Evolutionary conservation across 2,113 vertebrate genomes (phyloP).

Genomic region (Crotalus helleri): DNA sequence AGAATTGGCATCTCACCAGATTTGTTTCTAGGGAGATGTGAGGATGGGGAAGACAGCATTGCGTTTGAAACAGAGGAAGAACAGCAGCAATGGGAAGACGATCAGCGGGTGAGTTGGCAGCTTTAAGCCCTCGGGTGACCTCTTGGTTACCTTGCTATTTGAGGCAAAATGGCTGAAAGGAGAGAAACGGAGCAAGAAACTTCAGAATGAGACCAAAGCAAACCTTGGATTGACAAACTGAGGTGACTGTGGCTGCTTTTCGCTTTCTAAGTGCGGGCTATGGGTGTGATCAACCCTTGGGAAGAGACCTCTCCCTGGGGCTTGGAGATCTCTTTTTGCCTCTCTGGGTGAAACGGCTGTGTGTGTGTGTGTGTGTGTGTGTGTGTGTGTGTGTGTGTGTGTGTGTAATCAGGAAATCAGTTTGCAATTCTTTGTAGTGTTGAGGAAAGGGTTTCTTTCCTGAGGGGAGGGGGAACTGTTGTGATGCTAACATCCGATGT

Average conservation of each 20-base stretch:
- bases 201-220: neutral
- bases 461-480: too few relatives aligned
- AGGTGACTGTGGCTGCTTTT: too few relatives aligned
- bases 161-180: neutral
- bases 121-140: neutral
- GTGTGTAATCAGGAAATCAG: neutral
- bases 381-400: too few relatives aligned
- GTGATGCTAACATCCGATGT: too few relatives aligned
- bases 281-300: neutral
- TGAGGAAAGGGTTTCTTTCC: neutral
- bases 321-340: neutral
- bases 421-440: neutral
- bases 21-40: constrained; percentile 71
- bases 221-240: neutral
- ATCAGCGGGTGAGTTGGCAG: constrained; percentile 82
- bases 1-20: neutral
- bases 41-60: constrained; percentile 83
- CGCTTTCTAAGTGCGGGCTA: too few relatives aligned
- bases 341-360: neutral
- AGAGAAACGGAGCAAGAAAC: neutral
- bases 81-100: constrained; percentile 93
- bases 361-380: too few relatives aligned
- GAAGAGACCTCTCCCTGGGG: neutral
- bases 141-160: neutral
- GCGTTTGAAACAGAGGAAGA: constrained; percentile 88